Base-by-base conservation (phyloP, 2,888 invertebrate species). In the Stenodema calcarata region DNA sequence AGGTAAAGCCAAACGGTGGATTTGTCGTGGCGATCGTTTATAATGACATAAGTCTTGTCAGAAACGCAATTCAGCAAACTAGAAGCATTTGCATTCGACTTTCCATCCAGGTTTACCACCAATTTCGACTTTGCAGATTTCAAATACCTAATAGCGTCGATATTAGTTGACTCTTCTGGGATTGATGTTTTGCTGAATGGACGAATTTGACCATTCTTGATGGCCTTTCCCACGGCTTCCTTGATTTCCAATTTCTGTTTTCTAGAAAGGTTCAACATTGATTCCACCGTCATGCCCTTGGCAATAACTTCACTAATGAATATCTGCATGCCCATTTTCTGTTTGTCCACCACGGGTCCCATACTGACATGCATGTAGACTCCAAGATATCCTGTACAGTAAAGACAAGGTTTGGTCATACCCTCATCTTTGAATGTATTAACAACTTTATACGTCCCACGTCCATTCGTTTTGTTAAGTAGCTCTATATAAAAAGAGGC, bases 401-500 rank as follows among this genome's bases (percentile, higher is more conserved):
- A 41, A 7, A 27, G 11, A 11, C 69, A 75, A 42, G 50, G 54
- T 30, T 44, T 76, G 30, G 83, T 54, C 82, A 76, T 87, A 30
- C 83, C 30, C n/a, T 50, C 11, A 14, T 87, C 83, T 42, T 73
- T 27, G 2, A 83, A 54, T 27, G 87, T 83, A 23, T 87, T 87
- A n/a, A 87, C 69, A 27, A 87, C 82, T 50, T 50, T 54, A 69
- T 87, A 73, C 23, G 83, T 62, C 6, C 87, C 87, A 1, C 35
- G 16, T 18, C 87, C 83, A 54, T 54, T 14, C 16, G 87, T 87
- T 62, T 76, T 54, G 16, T 73, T 16, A 3, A 87, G 27, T 11
- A 87, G 16, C 16, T 50, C 44, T 28, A 87, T 41, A 44, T 75
- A 30, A 1, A 80, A 80, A n/a, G 80, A 35, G 4, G 78, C 4